A percentile compares a stretch with the other conserved stretches of the same genome.
phyloP scores from a whole-genome alignment of 2,113 vertebrate species.

The Pituophis catenifer region DNA sequence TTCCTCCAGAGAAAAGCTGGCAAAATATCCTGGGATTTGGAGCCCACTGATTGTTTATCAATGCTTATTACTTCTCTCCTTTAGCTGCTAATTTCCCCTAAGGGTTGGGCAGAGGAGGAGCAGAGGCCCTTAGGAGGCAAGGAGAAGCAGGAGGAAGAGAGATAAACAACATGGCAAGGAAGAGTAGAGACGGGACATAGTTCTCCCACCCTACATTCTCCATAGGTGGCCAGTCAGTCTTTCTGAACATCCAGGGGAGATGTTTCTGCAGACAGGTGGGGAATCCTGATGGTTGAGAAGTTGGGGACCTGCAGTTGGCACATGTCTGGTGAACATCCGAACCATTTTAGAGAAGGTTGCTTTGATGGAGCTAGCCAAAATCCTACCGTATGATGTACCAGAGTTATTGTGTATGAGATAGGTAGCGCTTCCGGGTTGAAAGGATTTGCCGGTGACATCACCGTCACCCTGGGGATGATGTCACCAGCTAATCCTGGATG shows the following conservation, averaged over 20 bases:
- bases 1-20: neutral
- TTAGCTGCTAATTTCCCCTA: constrained; percentile 6
- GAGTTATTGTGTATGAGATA: neutral
- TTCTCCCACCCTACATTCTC: neutral
- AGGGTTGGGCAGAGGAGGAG: neutral
- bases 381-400: neutral
- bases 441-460: too few species aligned
- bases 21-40: neutral
- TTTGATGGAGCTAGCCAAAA: neutral
- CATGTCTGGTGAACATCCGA: neutral
- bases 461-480: too few species aligned
- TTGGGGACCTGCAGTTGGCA: neutral
- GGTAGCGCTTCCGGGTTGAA: too few species aligned
- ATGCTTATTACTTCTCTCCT: neutral
- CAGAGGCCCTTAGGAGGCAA: neutral
- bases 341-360: neutral
- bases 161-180: constrained; percentile 13
- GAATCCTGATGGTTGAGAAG: neutral
- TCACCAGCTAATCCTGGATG: too few species aligned
- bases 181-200: neutral
- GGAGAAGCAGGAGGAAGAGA: neutral
- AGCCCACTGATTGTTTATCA: constrained; percentile 6
- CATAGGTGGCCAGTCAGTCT: too few species aligned
- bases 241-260: neutral
- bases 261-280: neutral